Evolutionary conservation across 2,797 vertebrate genomes (phyloP).

Genomic region (Glossophaga mutica): DNA sequence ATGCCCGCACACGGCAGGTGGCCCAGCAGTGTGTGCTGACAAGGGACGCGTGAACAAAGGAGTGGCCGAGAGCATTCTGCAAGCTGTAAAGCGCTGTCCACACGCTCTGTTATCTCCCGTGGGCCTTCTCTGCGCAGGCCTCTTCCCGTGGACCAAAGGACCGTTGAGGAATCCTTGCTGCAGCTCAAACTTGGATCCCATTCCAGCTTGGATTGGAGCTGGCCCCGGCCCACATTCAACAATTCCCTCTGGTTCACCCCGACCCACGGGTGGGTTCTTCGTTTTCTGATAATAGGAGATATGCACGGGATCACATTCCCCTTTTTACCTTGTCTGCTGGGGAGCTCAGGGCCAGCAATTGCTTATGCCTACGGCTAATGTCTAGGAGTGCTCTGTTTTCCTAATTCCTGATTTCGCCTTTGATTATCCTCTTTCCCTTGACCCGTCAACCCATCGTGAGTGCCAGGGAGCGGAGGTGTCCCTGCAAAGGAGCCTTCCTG

Average conservation of each 20-base stretch:
- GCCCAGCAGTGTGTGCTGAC: background rate
- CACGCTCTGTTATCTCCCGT: accelerated
- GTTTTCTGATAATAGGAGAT: background rate
- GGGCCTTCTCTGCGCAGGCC: background rate
- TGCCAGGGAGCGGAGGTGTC: background rate
- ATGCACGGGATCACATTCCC: background rate
- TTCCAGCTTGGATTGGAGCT: slow-evolving; percentile 50
- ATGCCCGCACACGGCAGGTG: background rate
- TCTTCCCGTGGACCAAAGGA: slow-evolving; percentile 22
- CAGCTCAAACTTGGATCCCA: slow-evolving; percentile 65
- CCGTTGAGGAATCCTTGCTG: slow-evolving; percentile 65
- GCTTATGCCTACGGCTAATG: background rate
- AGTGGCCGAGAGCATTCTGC: background rate
- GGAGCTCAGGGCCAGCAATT: background rate
- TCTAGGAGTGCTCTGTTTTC: background rate
- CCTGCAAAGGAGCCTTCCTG: background rate
- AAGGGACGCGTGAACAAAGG: accelerated
- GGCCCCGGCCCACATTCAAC: slow-evolving; percentile 48
- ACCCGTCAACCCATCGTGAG: background rate
- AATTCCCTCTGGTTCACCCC: background rate
- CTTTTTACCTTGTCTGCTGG: background rate
- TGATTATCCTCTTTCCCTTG: background rate
- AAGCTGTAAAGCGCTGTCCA: background rate
- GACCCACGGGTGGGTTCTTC: background rate
- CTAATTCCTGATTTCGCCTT: background rate